phyloP scores from a whole-genome alignment of 35 echinoderm and acorn worm genomes.

The Heliocidaris tuberculata region DNA sequence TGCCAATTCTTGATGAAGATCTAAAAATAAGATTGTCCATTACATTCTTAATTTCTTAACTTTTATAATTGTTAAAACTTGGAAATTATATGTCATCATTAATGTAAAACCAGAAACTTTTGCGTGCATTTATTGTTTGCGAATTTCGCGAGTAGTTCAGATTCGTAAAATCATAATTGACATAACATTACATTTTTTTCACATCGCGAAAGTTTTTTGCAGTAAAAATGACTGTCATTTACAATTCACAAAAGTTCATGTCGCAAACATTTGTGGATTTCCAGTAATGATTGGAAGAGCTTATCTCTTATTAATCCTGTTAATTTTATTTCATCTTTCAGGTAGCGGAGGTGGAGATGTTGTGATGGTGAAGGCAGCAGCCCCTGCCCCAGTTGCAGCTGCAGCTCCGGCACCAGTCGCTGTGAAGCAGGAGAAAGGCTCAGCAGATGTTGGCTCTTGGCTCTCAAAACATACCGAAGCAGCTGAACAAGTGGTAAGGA shows the following conservation, averaged over 20 bases:
- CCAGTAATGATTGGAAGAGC: not conserved
- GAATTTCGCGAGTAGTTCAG: too few species aligned
- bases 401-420: not conserved
- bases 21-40: too few species aligned
- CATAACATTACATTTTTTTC: not conserved
- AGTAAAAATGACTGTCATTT: not conserved
- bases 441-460: conserved; percentile 48
- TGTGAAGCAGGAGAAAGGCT: conserved; percentile 49
- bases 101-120: too few species aligned
- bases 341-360: not conserved
- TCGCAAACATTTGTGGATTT: not conserved
- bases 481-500: conserved; percentile 36
- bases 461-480: conserved; percentile 21
- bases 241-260: too few species aligned
- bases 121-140: too few species aligned
- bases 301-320: not conserved
- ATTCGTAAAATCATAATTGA: too few species aligned
- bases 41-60: too few species aligned
- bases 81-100: too few species aligned
- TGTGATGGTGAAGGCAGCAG: not conserved
- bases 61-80: too few species aligned
- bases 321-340: not conserved
- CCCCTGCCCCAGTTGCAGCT: not conserved
- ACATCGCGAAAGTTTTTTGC: not conserved
- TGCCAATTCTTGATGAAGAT: too few species aligned